Percentiles rank a stretch among this genome's conserved stretches.
Evolutionary conservation across 2,888 invertebrate genomes (phyloP).

Genomic region (Hemistola chrysoprasaria): DNA sequence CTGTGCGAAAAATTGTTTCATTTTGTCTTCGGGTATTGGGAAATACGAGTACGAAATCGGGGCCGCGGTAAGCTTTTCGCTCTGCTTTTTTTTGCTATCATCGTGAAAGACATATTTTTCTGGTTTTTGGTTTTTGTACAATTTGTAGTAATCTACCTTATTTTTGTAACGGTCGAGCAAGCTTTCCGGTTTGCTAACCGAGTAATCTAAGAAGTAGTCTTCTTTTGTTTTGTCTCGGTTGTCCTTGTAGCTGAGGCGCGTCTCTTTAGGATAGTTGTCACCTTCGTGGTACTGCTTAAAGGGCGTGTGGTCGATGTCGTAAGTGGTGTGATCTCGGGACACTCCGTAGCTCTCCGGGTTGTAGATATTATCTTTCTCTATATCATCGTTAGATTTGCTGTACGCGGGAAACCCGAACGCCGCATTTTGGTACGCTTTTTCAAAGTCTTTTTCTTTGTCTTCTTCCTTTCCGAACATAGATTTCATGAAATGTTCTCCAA

Average conservation of each 20-base stretch:
- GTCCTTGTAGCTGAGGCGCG: conserved; percentile 62
- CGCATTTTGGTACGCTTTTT: conserved; percentile 68
- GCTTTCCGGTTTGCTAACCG: conserved; percentile 62
- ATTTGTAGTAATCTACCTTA: conserved; percentile 64
- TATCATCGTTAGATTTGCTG: conserved; percentile 41
- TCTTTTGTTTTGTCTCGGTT: conserved; percentile 61
- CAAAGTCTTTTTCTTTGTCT: conserved; percentile 72
- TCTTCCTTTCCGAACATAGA: conserved; percentile 58
- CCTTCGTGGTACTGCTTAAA: conserved; percentile 63
- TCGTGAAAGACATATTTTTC: conserved; percentile 42
- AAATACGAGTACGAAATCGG: conserved; percentile 46
- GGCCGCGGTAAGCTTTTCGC: conserved; percentile 49
- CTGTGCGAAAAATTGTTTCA: conserved; percentile 51
- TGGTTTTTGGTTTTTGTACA: conserved; percentile 59
- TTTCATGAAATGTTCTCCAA: conserved; percentile 53
- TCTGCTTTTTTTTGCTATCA: conserved; percentile 43
- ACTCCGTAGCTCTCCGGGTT: conserved; percentile 59
- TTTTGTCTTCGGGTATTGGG: conserved; percentile 43
- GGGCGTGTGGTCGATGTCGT: conserved; percentile 52
- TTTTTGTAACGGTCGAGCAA: conserved; percentile 54
- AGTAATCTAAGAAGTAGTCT: conserved; percentile 62
- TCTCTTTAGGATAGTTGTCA: conserved; percentile 58
- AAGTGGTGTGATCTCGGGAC: conserved; percentile 47
- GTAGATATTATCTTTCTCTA: conserved; percentile 63
- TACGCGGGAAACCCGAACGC: conserved; percentile 71